Evolutionary conservation across 2,797 vertebrate genomes (phyloP).

Genomic region (Hephaestus fuliginosus): DNA sequence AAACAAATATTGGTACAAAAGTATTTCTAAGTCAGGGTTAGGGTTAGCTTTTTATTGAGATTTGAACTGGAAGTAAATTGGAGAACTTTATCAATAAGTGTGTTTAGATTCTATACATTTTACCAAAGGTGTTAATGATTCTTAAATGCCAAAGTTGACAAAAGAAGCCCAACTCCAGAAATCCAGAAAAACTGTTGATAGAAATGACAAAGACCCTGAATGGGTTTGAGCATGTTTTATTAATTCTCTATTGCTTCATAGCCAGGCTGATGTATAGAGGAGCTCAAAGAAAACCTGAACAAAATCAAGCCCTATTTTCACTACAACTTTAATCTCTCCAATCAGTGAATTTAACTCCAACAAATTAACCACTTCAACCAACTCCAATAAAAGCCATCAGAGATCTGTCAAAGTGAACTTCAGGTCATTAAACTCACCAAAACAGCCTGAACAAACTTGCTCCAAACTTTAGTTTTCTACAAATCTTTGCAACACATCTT

Average conservation of each 20-base stretch:
- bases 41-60: not conserved
- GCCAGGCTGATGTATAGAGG: conserved; percentile 39
- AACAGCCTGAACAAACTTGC: not conserved
- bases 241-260: conserved; percentile 58
- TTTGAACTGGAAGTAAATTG: no score
- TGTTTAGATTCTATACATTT: not conserved
- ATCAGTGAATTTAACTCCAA: conserved; percentile 27
- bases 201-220: not conserved
- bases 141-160: not conserved
- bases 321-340: not conserved
- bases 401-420: conserved; percentile 26
- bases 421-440: conserved; percentile 29
- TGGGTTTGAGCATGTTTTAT: conserved; percentile 74
- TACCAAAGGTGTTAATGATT: no score
- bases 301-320: not conserved
- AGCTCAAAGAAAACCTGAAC: conserved; percentile 35
- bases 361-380: conserved; percentile 28
- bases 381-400: conserved; percentile 1
- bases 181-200: not conserved
- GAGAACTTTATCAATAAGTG: not conserved
- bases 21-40: no score
- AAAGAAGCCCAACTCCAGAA: not conserved
- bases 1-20: no score
- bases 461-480: not conserved
- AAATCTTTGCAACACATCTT: conserved; percentile 25